Conservation (phyloP, 2,888 invertebrate species). For the Chouioia cunea region DNA sequence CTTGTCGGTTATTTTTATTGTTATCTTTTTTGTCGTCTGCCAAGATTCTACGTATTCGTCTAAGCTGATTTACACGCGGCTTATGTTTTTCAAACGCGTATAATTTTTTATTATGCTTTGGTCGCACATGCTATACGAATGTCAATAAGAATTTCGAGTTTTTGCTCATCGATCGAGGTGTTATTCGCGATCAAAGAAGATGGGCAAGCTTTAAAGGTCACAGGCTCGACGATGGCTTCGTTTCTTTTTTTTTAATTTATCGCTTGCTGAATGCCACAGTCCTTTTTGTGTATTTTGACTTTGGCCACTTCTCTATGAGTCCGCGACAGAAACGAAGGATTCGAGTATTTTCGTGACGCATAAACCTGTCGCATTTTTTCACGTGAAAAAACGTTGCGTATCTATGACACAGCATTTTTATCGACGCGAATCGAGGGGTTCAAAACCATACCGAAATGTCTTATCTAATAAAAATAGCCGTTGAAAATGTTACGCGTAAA, state of each 20-base stretch:
- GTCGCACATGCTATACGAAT: constrained; percentile 18
- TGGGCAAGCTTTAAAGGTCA: background rate
- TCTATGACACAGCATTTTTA: no score
- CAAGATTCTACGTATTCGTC: constrained; percentile 23
- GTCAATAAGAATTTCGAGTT: constrained; percentile 20
- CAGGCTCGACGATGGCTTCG: no score
- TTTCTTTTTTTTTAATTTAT: no score
- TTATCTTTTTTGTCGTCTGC: constrained; percentile 18
- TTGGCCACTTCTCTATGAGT: background rate
- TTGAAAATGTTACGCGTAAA: no score
- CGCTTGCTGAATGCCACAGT: no score
- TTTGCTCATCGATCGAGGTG: background rate
- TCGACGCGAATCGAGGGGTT: no score
- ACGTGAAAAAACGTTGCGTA: background rate
- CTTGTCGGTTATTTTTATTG: constrained; percentile 28
- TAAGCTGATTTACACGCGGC: constrained; percentile 40
- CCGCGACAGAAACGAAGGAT: background rate
- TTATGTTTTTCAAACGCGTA: constrained; percentile 25
- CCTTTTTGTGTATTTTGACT: background rate
- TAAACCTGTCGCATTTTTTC: constrained; percentile 9
- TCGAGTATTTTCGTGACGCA: constrained; percentile 1
- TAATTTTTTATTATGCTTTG: constrained; percentile 26
- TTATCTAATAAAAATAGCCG: no score
- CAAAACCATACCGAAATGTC: no score
- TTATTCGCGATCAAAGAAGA: constrained; percentile 1